These are phyloP conservation scores for Lerema accius DNA, from an alignment of 1,140 invertebrate genomes.

Conservation along the genomic window DNA sequence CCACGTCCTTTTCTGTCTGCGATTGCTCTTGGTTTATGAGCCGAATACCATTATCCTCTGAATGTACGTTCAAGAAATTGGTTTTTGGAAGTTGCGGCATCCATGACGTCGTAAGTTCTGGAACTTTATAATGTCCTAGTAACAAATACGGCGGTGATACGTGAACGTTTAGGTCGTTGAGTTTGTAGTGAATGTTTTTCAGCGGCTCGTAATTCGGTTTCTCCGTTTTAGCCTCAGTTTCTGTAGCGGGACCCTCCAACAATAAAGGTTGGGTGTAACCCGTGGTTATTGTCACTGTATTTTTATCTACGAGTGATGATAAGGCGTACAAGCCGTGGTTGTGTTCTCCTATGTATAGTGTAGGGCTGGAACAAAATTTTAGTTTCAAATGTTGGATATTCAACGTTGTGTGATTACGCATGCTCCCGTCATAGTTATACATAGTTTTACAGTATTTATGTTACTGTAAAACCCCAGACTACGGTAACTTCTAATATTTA, in stretches of 20 bases:
- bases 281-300: slow-evolving; percentile 88
- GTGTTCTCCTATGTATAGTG: slow-evolving; percentile 96
- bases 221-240: slow-evolving; percentile 46
- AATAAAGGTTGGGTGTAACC: slow-evolving; percentile 85
- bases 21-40: slow-evolving; percentile 68
- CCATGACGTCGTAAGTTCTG: slow-evolving; percentile 82
- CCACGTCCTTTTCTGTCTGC: slow-evolving; percentile 59
- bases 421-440: no score
- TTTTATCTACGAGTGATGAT: slow-evolving; percentile 94
- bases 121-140: slow-evolving; percentile 92
- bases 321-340: slow-evolving; percentile 95
- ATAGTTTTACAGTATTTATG: no score
- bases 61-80: slow-evolving; percentile 52
- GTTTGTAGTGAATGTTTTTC: slow-evolving; percentile 79
- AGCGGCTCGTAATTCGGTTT: slow-evolving; percentile 71
- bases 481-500: no score
- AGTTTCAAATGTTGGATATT: no score
- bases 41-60: slow-evolving; percentile 53
- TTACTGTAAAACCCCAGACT: no score
- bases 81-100: slow-evolving; percentile 63
- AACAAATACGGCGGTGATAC: slow-evolving; percentile 78
- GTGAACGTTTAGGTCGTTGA: slow-evolving; percentile 72
- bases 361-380: slow-evolving; percentile 87
- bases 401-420: no score
- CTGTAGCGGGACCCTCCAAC: slow-evolving; percentile 86